Evolutionary conservation across 2,888 invertebrate species (phyloP).

Genomic region (Melitaea athalia): DNA sequence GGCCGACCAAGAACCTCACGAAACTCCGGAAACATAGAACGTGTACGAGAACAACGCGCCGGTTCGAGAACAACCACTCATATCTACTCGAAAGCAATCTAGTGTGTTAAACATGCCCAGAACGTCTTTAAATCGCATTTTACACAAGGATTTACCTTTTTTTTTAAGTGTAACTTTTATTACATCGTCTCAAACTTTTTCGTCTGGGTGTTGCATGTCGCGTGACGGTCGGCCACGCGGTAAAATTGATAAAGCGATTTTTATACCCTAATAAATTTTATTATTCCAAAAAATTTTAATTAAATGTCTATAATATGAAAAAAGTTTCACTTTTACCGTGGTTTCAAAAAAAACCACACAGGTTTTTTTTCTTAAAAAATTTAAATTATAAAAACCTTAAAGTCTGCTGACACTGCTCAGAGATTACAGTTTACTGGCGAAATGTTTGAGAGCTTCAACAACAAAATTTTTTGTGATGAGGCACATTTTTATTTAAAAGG

Average conservation of each 20-base stretch:
- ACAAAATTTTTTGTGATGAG: not conserved
- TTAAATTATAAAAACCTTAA: not conserved
- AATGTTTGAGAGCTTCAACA: not conserved
- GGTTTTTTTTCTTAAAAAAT: too few relatives aligned
- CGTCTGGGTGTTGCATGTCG: too few relatives aligned
- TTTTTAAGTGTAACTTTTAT: too few relatives aligned
- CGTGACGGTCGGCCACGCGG: too few relatives aligned
- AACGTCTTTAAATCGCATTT: not conserved
- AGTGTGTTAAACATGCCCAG: not conserved
- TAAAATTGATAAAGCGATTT: too few relatives aligned
- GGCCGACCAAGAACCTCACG: not conserved
- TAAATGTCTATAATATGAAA: too few relatives aligned
- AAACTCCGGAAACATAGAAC: not conserved
- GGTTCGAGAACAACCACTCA: not conserved
- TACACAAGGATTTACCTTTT: not conserved
- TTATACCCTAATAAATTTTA: too few relatives aligned
- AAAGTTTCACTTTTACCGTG: too few relatives aligned
- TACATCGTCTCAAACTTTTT: too few relatives aligned
- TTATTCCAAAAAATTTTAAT: too few relatives aligned
- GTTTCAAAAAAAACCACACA: too few relatives aligned
- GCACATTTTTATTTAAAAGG: constrained; percentile 25
- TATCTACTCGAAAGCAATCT: too few relatives aligned
- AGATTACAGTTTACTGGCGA: not conserved
- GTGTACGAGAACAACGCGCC: not conserved
- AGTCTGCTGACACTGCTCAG: not conserved